Conservation (phyloP, 2,113 vertebrate genomes). For the Rattus norvegicus region GRCr8 NC_086026.1:111662501-111663000, state of each 20-base stretch:
- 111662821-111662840: not conserved
- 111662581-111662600: not conserved
- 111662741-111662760: not conserved
- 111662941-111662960: conserved; percentile 28
- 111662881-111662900: not conserved
- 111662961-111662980: not conserved
- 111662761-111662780: not conserved
- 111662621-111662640: not conserved
- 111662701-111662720: not conserved
- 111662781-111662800: not conserved
- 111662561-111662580: not conserved
- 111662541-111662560: not conserved
- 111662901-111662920: not conserved
- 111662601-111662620: not conserved
- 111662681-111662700: not conserved
- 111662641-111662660: not conserved
- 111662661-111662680: no score
- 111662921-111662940: not conserved
- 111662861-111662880: not conserved
- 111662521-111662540: not conserved
- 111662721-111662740: not conserved
- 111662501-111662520: no score
- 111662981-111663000: not conserved
- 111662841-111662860: not conserved
- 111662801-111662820: not conserved